phyloP scores from a whole-genome alignment of 2,113 vertebrate genomes.

The Antechinus stuartii region DNA sequence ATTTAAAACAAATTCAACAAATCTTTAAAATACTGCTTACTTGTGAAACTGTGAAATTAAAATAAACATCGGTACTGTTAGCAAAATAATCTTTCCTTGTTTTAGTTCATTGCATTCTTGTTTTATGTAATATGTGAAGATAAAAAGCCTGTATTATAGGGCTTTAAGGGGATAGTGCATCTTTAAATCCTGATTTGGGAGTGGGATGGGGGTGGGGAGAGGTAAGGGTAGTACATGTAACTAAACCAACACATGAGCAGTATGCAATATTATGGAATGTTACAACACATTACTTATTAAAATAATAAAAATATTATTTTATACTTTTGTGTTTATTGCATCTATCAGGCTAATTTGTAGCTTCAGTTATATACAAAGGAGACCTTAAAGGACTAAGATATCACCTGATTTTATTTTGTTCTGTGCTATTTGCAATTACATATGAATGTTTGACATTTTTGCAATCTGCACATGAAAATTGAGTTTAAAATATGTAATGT shows the following conservation, averaged over 20 bases:
- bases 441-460: not conserved
- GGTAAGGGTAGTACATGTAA: conserved; percentile 73
- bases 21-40: conserved; percentile 39
- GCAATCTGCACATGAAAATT: not conserved
- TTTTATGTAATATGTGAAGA: conserved; percentile 56
- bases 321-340: conserved; percentile 73
- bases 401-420: conserved; percentile 15
- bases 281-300: conserved; percentile 79
- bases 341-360: conserved; percentile 66
- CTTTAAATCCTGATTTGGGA: conserved; percentile 74
- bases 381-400: conserved; percentile 42
- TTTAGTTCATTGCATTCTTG: conserved; percentile 53
- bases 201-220: conserved; percentile 16
- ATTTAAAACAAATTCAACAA: conserved; percentile 53
- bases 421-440: not conserved
- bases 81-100: conserved; percentile 48
- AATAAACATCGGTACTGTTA: conserved; percentile 40
- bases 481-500: not conserved
- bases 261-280: conserved; percentile 86
- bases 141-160: conserved; percentile 54
- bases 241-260: conserved; percentile 76
- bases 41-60: conserved; percentile 71
- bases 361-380: conserved; percentile 12
- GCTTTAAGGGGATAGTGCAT: conserved; percentile 72
- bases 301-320: conserved; percentile 86